A percentile compares a stretch with the other conserved stretches of the same genome.
Evolutionary conservation across 2,888 invertebrate genomes (phyloP).

Genomic region (Encarsia formosa): DNA sequence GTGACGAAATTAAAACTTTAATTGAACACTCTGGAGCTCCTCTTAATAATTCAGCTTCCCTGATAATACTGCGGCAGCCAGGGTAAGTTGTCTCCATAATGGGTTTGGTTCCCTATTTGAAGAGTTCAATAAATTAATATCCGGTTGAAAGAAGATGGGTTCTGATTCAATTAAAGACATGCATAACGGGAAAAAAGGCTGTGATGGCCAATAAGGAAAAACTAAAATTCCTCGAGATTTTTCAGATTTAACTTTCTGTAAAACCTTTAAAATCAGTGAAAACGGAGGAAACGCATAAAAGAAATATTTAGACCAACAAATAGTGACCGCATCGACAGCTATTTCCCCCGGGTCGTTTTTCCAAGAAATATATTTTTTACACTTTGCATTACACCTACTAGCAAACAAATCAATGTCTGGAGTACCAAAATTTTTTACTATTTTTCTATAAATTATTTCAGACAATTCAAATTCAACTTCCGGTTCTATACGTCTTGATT

Average conservation of each 20-base stretch:
- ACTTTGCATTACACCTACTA: slow-evolving; percentile 23
- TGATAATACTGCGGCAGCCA: neutral
- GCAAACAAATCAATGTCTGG: slow-evolving; percentile 24
- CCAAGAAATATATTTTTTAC: slow-evolving; percentile 21
- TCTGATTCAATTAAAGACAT: neutral
- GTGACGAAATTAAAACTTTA: neutral
- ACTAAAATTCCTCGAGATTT: slow-evolving; percentile 16
- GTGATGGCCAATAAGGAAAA: slow-evolving; percentile 23
- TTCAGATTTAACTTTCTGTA: slow-evolving; percentile 19
- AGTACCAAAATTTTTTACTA: neutral
- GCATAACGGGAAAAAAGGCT: slow-evolving; percentile 7
- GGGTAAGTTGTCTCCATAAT: neutral
- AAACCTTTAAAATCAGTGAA: slow-evolving; percentile 3
- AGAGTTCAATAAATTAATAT: neutral
- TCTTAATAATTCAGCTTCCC: neutral
- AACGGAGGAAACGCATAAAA: slow-evolving; percentile 28
- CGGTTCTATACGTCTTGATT: slow-evolving; percentile 2
- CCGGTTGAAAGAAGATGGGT: neutral
- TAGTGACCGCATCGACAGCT: slow-evolving; percentile 23
- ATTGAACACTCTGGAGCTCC: neutral
- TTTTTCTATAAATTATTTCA: neutral
- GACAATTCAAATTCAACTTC: slow-evolving; percentile 13
- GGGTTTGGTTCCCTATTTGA: neutral
- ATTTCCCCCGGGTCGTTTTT: slow-evolving; percentile 15
- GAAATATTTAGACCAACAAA: slow-evolving; percentile 9